These are phyloP conservation scores for Procambarus virginalis DNA, from an alignment of 1,140 invertebrate species.

Conservation along the genomic window DNA sequence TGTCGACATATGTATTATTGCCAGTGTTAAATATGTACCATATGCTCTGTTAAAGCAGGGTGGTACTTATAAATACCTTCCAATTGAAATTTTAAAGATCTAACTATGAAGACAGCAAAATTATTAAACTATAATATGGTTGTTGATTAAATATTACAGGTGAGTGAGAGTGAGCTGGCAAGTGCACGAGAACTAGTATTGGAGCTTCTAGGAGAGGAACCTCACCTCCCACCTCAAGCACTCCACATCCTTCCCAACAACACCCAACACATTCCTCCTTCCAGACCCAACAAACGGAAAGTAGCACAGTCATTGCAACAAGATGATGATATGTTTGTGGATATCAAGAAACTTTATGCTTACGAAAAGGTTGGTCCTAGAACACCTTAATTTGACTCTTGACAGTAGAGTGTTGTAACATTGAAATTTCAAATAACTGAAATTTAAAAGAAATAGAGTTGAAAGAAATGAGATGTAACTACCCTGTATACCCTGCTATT, in stretches of 20 bases:
- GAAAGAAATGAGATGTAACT: too few relatives aligned
- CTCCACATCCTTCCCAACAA: neutral
- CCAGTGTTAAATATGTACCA: too few relatives aligned
- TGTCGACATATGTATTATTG: too few relatives aligned
- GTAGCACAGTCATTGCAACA: conserved; percentile 6
- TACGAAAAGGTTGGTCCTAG: conserved; percentile 35
- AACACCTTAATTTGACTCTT: neutral
- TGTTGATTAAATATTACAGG: neutral
- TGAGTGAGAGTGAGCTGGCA: conserved; percentile 43
- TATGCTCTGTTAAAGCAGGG: too few relatives aligned
- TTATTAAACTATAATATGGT: neutral
- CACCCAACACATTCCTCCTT: too few relatives aligned
- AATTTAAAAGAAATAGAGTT: too few relatives aligned
- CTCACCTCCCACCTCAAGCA: neutral
- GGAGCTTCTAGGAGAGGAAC: conserved; percentile 6
- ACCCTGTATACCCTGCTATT: too few relatives aligned
- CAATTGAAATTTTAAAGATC: too few relatives aligned
- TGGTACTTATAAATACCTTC: too few relatives aligned
- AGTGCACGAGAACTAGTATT: conserved; percentile 22
- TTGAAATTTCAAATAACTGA: too few relatives aligned
- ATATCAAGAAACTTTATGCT: conserved; percentile 60
- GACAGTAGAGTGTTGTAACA: too few relatives aligned
- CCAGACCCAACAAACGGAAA: conserved; percentile 52
- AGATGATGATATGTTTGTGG: conserved; percentile 46
- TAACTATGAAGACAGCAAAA: too few relatives aligned